Evolutionary conservation across 2,797 vertebrate genomes (phyloP), one percentile per base, ranked within the genome.

Genomic region (Bradypus variegatus): DNA sequence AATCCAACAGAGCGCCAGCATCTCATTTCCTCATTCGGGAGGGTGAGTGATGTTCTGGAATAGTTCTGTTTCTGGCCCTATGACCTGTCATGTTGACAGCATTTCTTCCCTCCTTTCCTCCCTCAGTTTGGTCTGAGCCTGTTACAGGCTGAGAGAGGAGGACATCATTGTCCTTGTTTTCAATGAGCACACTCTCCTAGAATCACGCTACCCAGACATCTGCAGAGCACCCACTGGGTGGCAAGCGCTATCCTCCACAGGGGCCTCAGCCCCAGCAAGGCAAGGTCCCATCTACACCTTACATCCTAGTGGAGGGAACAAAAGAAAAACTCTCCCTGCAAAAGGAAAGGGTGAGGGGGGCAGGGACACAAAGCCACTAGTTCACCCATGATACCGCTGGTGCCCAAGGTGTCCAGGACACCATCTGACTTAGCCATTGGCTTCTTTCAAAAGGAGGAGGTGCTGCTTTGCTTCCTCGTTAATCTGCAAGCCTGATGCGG

Each of bases 181-280:
- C 45, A n/a, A 12, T 1, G n/a, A 31, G 58, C 14, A n/a, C 10
- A 0, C 19, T 55, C 53, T 19, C 10, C 16, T 15, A 31, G 27
- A 84, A 29, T 14, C 62, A 27, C 5, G 2, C 15, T 25, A 5
- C 2, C 2, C 36, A 33, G 33, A 31, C 6, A 25, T 25, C 7
- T 48, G n/a, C 81, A 50, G 60, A 36, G 48, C 25, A 82, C n/a
- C 18, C 1, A 45, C 58, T 15, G 19, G 1, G 13, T 0, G 0
- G 62, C 29, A 88, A 72, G 41, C 9, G 3, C 6, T 0, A 1
- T 33, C 67, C 53, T 11, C 48, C 38, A 33, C 33, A 58, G 48
- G 50, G 10, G 11, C 6, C n/a, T 79, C 9, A 84, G 48, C 29
- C 38, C 33, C 16, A 41, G 6, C 33, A n/a, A 41, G 58, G 41